Percentiles rank a stretch among this genome's conserved stretches.
phyloP scores from a whole-genome alignment of 2,797 vertebrate species.

The Merluccius polli region DNA sequence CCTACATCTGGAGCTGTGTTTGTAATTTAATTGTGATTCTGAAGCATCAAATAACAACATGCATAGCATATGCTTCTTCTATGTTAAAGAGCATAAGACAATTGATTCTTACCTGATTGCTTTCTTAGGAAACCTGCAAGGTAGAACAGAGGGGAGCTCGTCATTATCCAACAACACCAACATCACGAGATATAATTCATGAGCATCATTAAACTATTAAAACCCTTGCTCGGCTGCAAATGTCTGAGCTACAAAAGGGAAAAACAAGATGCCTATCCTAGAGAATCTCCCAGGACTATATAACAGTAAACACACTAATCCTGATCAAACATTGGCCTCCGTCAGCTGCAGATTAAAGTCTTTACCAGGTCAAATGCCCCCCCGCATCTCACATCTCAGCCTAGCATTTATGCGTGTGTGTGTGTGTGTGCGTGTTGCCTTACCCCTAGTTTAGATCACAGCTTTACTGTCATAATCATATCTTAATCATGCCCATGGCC shows the following conservation, averaged over 20 bases:
- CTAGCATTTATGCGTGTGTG: constrained; percentile 7
- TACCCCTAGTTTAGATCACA: constrained; percentile 36
- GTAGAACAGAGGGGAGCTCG: constrained; percentile 38
- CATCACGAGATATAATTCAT: background rate
- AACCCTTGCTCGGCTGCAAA: constrained; percentile 22
- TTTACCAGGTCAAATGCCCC: constrained; percentile 67
- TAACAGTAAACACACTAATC: constrained; percentile 66
- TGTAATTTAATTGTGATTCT: constrained; percentile 19
- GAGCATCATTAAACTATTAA: background rate
- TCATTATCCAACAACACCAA: constrained; percentile 27
- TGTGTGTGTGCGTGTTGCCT: constrained; percentile 7
- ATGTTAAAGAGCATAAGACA: constrained; percentile 9
- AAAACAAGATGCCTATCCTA: constrained; percentile 40
- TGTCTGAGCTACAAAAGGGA: constrained; percentile 1
- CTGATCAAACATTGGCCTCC: constrained; percentile 58
- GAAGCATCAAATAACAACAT: constrained; percentile 16
- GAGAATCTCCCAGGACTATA: constrained; percentile 37
- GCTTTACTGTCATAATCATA: constrained; percentile 48
- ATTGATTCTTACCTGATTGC: constrained; percentile 83
- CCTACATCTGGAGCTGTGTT: constrained; percentile 34
- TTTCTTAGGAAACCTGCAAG: constrained; percentile 96
- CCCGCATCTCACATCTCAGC: constrained; percentile 40
- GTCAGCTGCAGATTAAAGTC: constrained; percentile 63
- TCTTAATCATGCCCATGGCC: constrained; percentile 27
- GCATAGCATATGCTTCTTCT: constrained; percentile 2